Evolutionary conservation across 2,888 invertebrate genomes (phyloP), one percentile per base, ranked within the genome.

Genomic region (Cerceris rybyensis): DNA sequence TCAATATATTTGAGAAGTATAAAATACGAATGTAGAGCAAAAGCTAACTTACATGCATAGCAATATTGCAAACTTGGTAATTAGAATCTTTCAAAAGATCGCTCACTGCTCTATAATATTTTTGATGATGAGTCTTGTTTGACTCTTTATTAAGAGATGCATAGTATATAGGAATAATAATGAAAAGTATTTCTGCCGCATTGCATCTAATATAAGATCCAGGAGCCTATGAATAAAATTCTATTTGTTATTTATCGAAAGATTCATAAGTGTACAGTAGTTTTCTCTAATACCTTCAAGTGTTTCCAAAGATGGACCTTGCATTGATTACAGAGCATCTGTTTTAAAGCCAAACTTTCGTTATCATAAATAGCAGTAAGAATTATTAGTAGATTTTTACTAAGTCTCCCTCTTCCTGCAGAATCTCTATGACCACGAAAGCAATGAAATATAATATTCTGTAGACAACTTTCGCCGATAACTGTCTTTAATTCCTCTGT

Each of bases 101-200:
- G n/a, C 81, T 76, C 46, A 88, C 78, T 39, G 74, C 80, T 1
- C 70, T 59, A 57, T 87, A 78, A 69, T 81, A 82, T 67, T 78
- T 80, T 17, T 57, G 28, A 8, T 81, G 43, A 61, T 71, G 64
- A 7, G 6, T 9, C 55, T 63, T 72, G 7, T 63, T 79, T 57
- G 50, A 72, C 7, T 52, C 67, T 61, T 16, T 66, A 49, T 2
- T 13, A 7, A 7, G 39, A n/a, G 14, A 39, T 6, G 41, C 55
- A 9, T 76, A 59, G 6, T 68, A 43, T 4, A 83, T 67, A 8
- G 79, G 68, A 61, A 80, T 81, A 28, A 78, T 75, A 6, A 73
- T 9, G n/a, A 88, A 87, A 9, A 88, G 69, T 61, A 88, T 66
- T 41, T 88, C 86, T 46, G 83, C 82, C 0, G 87, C 84, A 50